Base-by-base conservation (phyloP, 2,888 invertebrate genomes). In the Plagiodera versicolora region DNA sequence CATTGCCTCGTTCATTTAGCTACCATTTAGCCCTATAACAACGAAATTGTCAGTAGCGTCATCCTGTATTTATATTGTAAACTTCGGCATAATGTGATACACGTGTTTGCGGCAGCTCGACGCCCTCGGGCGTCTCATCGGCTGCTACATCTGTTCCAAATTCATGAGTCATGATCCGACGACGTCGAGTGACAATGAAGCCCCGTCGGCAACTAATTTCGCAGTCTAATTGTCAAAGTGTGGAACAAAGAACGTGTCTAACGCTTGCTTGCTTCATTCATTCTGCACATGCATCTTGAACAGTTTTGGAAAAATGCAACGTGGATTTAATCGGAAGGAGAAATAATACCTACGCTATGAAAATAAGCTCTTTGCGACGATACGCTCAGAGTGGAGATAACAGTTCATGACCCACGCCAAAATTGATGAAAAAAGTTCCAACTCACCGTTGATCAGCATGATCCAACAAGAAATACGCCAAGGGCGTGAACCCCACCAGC, bases 401-500 rank as follows among this genome's bases (percentile, higher is more conserved):
- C n/a, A n/a, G n/a, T n/a, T n/a, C n/a, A n/a, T n/a, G n/a, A n/a
- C n/a, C n/a, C n/a, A n/a, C n/a, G n/a, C n/a, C n/a, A n/a, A n/a
- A n/a, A n/a, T n/a, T n/a, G n/a, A n/a, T n/a, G n/a, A n/a, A n/a
- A n/a, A n/a, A n/a, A n/a, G n/a, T 17, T 35, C 44, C 20, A 35
- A 58, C 73, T 71, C 67, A 76, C 75, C 72, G 71, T 49, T 70
- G 64, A 56, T 72, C 72, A 5, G 72, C 72, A 3, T 77, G 80
- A 57, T 75, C 71, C 8, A 80, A 63, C 61, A 83, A 75, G 14
- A 81, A 79, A 69, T 83, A 83, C 44, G 82, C 79, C 63, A 85
- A 74, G 0, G 86, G 86, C 39, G 83, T 80, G 66, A 84, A 82
- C 1, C 86, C 85, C 2, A 86, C 81, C 24, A 82, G 71, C 11